phyloP scores from a whole-genome alignment of 2,113 vertebrate genomes.

The Nannospalax galili region DNA sequence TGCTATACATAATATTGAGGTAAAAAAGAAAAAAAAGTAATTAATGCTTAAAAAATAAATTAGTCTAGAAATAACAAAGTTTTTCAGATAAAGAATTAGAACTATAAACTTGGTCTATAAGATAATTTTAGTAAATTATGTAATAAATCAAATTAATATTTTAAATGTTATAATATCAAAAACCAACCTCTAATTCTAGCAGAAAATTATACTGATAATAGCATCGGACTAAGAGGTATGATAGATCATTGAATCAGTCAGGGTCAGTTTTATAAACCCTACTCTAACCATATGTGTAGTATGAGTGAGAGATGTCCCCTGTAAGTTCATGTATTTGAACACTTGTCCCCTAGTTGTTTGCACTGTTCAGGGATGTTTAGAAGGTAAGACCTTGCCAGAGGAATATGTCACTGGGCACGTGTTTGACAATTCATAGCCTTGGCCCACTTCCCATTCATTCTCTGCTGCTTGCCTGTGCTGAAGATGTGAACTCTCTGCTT shows the following conservation, averaged over 20 bases:
- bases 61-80: neutral
- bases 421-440: no score
- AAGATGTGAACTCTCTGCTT: no score
- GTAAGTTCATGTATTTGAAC: no score
- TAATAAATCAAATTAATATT: slow-evolving; percentile 12
- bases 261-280: neutral
- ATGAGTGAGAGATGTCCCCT: no score
- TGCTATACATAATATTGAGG: neutral
- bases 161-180: neutral
- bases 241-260: neutral
- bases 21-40: neutral
- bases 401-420: no score
- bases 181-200: neutral
- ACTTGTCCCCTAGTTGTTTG: no score
- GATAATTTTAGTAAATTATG: neutral
- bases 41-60: neutral
- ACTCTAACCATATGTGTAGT: neutral
- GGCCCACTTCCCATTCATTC: no score
- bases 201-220: neutral
- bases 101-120: neutral
- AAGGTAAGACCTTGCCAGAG: no score
- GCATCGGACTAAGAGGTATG: neutral
- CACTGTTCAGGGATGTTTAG: no score
- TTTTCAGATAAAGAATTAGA: neutral
- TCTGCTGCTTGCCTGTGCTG: no score